A percentile compares a stretch with the other conserved stretches of the same genome.
Evolutionary conservation across 2,113 vertebrate genomes (phyloP).

Genomic region (Nyctereutes procyonoides): DNA sequence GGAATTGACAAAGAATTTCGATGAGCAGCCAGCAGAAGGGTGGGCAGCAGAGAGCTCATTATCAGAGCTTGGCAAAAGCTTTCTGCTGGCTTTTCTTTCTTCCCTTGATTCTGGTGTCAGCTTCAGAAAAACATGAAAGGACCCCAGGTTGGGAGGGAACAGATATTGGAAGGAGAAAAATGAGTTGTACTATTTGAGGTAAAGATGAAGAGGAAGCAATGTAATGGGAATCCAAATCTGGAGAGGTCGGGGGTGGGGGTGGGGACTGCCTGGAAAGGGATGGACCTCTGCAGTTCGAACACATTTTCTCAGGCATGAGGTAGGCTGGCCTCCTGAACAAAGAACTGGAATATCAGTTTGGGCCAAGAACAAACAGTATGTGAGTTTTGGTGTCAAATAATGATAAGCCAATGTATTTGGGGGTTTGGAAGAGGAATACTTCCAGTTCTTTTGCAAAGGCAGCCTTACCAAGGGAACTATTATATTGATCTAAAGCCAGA

Average conservation of each 20-base stretch:
- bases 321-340: not conserved
- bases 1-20: not conserved
- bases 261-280: not conserved
- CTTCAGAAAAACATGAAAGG: not conserved
- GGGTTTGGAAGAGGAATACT: no score
- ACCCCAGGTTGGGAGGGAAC: not conserved
- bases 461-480: not conserved
- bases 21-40: fast-evolving
- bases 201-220: not conserved
- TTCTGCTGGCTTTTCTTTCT: not conserved
- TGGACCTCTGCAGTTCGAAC: not conserved
- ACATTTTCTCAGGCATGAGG: not conserved
- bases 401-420: not conserved
- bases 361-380: not conserved
- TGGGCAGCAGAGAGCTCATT: not conserved
- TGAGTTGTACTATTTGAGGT: not conserved
- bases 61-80: not conserved
- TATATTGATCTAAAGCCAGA: not conserved
- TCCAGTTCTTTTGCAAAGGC: not conserved
- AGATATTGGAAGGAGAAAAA: not conserved
- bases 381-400: not conserved
- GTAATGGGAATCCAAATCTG: not conserved
- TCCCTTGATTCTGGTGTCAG: not conserved
- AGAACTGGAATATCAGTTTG: not conserved
- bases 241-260: not conserved